Base-by-base conservation (phyloP, 2,888 invertebrate species). In the Drosophila niveifrons region DNA sequence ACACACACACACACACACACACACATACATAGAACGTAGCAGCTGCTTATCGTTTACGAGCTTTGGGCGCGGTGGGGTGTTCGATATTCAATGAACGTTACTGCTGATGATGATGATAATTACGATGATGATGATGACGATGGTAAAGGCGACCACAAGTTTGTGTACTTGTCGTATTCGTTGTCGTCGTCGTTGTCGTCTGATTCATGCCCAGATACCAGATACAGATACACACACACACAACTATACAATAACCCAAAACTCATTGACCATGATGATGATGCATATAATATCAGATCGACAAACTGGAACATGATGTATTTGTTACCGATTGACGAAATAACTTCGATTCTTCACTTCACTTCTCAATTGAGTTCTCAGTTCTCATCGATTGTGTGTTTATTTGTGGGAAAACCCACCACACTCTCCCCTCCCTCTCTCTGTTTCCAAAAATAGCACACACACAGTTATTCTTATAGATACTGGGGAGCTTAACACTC, bases 201-300 rank as follows among this genome's bases (percentile, higher is more conserved):
- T 88, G 82, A 83, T 68, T 83, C 83, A 88, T 70, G 23, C 59
- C 9, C 53, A 66, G 71, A 69, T 75, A 75, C 41, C 15, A 36
- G n/a, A 34, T 23, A 53, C 46, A 52, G 50, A 15, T 17, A 57
- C 29, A 61, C 13, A n/a, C 11, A 61, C 43, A 23, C 11, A 61
- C 47, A 50, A 39, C 13, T 39, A 39, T 39, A 39, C 39, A 15
- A 41, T 36, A 41, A 41, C 44, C 17, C 48, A 55, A 88, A 86
- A 76, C 68, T 52, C 68, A 76, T 66, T 88, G 70, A 67, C 66
- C 82, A 86, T 83, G 74, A 72, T 86, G 82, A 88, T 88, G 72
- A 86, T 86, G 82, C 88, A 82, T 65, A 82, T 65, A 75, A 66
- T 77, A 65, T 51, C 66, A 59, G 47, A 58, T 59, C 65, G 61